Base-by-base conservation (phyloP, 2,888 invertebrate genomes). In the Drosophila subsilvestris region DNA sequence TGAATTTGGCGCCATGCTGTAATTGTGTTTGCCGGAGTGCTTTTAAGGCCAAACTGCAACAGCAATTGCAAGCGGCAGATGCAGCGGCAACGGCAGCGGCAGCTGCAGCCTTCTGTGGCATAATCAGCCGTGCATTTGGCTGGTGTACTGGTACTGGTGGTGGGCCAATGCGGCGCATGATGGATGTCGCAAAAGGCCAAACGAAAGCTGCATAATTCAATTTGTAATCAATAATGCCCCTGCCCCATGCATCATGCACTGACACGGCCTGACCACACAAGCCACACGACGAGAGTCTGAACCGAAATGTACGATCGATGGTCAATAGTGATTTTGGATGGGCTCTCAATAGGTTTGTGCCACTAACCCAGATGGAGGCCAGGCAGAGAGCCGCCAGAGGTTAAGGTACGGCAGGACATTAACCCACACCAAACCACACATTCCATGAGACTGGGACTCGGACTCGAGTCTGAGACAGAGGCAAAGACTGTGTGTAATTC, bases 361-460 rank as follows among this genome's bases (percentile, higher is more conserved):
- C 69, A 85, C 67, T 87, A 87, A 85, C 85, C 87, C 79, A 87
- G 82, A 66, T 79, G n/a, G 22, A 14, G 63, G 63, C 27, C 7
- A 29, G 37, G 27, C 3, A 22, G 14, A 8, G 43, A 67, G 32
- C 56, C 18, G 51, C 25, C 63, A 74, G 74, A 78, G 87, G 85
- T 85, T 79, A 87, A 87, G 71, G 87, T 51, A 85, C 86, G 76
- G 20, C 75, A 87, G 85, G 87, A 87, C 85, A 85, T 80, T 85
- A 83, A 87, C 87, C 85, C 67, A 76, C 61, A 71, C 14, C 37
- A 5, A 5, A 37, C 32, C 20, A 22, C 22, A 22, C 22, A 12
- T 32, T 4, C 12, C 32, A 32, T 2, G 37, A n/a, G n/a, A 62
- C 60, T 47, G 49, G 50, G 44, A 47, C 25, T 6, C 20, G 20